These are phyloP conservation scores for Condylura cristata DNA, from an alignment of 2,113 vertebrate species.

Conservation along the genomic window DNA sequence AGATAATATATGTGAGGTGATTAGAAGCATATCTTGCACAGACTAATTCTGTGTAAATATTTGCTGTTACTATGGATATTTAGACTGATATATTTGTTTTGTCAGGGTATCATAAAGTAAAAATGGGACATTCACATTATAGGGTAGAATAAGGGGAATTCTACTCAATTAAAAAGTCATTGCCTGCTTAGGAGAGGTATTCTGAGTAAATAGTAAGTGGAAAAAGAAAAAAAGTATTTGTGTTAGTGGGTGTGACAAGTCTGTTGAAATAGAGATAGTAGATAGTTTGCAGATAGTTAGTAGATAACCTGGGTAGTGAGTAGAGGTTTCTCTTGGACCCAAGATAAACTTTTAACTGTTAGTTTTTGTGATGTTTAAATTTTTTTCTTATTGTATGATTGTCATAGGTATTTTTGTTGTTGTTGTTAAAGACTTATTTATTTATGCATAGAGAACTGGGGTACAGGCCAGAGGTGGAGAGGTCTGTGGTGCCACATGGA, in stretches of 20 bases:
- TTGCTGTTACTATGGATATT: background rate
- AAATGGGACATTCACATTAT: background rate
- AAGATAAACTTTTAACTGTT: background rate
- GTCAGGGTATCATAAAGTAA: background rate
- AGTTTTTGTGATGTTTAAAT: background rate
- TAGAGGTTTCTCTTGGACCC: background rate
- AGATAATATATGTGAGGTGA: background rate
- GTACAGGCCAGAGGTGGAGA: too few species aligned
- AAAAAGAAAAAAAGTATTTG: background rate
- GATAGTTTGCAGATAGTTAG: too few species aligned
- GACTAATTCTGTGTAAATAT: background rate
- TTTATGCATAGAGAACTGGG: too few species aligned
- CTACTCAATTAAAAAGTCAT: background rate
- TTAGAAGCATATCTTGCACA: background rate
- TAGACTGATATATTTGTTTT: background rate
- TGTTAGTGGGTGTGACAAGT: background rate
- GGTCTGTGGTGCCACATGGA: too few species aligned
- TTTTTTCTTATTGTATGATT: background rate
- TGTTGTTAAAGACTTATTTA: too few species aligned
- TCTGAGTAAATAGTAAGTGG: background rate
- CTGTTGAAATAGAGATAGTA: background rate
- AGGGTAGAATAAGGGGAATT: background rate
- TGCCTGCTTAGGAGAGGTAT: background rate
- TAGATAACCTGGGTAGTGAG: background rate
- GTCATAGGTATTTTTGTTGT: constrained; percentile 4